Base-by-base conservation (phyloP, 2,113 vertebrate genomes). In the Ptilonorhynchus violaceus region DNA sequence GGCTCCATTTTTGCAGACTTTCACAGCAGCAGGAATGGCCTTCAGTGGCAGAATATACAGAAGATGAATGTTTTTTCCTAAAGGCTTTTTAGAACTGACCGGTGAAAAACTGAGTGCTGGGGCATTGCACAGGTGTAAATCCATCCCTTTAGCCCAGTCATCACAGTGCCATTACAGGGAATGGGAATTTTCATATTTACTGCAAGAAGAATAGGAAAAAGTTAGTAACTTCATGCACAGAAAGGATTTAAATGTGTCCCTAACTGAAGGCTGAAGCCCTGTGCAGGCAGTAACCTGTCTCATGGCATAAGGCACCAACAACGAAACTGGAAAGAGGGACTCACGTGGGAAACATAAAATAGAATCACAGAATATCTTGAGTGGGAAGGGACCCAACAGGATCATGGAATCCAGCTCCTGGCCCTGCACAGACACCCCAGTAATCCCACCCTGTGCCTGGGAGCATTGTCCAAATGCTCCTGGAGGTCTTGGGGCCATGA, bases 381-480 rank as follows among this genome's bases (percentile, higher is more conserved):
- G 37, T 1, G 10, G 50, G 30, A 55, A 35, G 30, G 5, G 19
- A 12, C 23, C 1, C 15, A 10, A 28, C 33, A 5, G 35, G 10
- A 73, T 37, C 23, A 56, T 3, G n/a, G 8, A 52, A 28, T 0
- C 13, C 77, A 59, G 0, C 31, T 0, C 33, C 46, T 30, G 33
- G 1, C 19, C 46, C 37, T 74, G 77, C 52, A 17, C 28, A 82
- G 52, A 21, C 15, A 1, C 19, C 44, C 44, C 27, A 81, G 5
- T 23, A 89, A 20, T 2, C 37, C 60, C 68, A 52, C 5, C 52
- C 33, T 50, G 86, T 0, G 3, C 67, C 31, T 50, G 49, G 1
- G 2, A 60, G 6, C 1, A 0, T 0, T n/a, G 2, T 15, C 15
- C 59, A 66, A 73, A 12, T 0, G 0, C 35, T 25, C 20, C 60